Percentiles rank a stretch among this genome's conserved stretches.
These are phyloP conservation scores for Laodelphax striatellus DNA, from an alignment of 1,140 invertebrate species.

Conservation along the genomic window DNA sequence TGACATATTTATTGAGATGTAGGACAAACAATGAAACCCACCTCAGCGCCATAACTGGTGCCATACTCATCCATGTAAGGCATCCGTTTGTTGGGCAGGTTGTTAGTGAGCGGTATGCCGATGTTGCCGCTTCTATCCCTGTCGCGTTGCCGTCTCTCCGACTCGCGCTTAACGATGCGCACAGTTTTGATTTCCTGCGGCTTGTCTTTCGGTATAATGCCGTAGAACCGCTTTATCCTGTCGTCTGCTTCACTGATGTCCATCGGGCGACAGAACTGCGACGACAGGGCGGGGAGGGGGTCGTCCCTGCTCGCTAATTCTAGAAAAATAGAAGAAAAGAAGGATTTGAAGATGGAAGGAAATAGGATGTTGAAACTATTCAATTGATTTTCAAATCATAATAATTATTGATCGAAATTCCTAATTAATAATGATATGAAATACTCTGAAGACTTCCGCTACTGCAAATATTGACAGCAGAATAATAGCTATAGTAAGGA, in stretches of 20 bases:
- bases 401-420: no score
- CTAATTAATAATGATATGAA: no score
- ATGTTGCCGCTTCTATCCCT: conserved; percentile 40
- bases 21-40: no score
- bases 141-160: conserved; percentile 68
- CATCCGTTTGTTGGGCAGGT: conserved; percentile 12
- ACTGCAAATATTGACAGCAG: no score
- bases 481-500: no score
- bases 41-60: conserved; percentile 6
- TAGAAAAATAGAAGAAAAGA: background rate
- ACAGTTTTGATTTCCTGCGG: conserved; percentile 86
- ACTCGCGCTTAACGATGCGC: conserved; percentile 83
- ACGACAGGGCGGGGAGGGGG: conserved; percentile 1
- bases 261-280: conserved; percentile 21
- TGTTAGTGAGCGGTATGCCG: conserved; percentile 33
- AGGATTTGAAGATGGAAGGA: no score
- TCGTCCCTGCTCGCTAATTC: background rate
- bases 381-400: no score
- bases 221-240: conserved; percentile 44
- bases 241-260: conserved; percentile 46
- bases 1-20: no score
- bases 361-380: no score
- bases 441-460: no score
- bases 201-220: conserved; percentile 64
- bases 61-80: conserved; percentile 22